A percentile compares a stretch with the other conserved stretches of the same genome.
phyloP scores from a whole-genome alignment of 1,140 invertebrate genomes.

The Xylocopa sonorina region DNA sequence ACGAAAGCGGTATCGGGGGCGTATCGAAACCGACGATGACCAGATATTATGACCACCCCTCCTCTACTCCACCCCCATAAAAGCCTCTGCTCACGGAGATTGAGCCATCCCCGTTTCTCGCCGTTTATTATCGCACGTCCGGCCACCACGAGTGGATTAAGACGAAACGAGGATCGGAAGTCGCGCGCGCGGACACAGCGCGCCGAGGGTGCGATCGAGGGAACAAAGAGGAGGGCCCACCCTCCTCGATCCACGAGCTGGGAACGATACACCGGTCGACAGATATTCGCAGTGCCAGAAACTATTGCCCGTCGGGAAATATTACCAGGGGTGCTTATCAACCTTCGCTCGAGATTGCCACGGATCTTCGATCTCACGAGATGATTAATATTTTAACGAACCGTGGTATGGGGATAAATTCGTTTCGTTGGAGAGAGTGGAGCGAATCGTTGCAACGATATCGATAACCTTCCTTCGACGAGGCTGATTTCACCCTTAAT shows the following conservation, averaged over 20 bases:
- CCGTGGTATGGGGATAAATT: neutral
- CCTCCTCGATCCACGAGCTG: neutral
- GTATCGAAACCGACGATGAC: slow-evolving; percentile 60
- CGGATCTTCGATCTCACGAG: slow-evolving; percentile 1
- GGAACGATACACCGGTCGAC: neutral
- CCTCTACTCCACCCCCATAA: slow-evolving; percentile 71
- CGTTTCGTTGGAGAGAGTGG: neutral
- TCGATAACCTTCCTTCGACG: slow-evolving; percentile 18
- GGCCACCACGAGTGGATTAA: slow-evolving; percentile 74
- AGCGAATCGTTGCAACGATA: neutral
- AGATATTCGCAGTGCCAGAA: neutral
- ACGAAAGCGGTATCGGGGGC: neutral
- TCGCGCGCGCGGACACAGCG: slow-evolving; percentile 54
- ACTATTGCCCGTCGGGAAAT: slow-evolving; percentile 14
- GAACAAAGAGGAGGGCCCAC: slow-evolving; percentile 51
- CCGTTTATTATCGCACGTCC: slow-evolving; percentile 74
- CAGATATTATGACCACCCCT: slow-evolving; percentile 74
- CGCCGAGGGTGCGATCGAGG: slow-evolving; percentile 31
- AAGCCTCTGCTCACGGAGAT: slow-evolving; percentile 72
- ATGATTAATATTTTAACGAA: slow-evolving; percentile 33
- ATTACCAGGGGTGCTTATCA: slow-evolving; percentile 6
- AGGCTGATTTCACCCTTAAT: neutral
- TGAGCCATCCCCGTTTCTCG: slow-evolving; percentile 72
- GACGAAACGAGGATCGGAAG: slow-evolving; percentile 77
- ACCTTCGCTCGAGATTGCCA: neutral